Conservation (phyloP, 2,888 invertebrate species). For the Celastrina argiolus region DNA sequence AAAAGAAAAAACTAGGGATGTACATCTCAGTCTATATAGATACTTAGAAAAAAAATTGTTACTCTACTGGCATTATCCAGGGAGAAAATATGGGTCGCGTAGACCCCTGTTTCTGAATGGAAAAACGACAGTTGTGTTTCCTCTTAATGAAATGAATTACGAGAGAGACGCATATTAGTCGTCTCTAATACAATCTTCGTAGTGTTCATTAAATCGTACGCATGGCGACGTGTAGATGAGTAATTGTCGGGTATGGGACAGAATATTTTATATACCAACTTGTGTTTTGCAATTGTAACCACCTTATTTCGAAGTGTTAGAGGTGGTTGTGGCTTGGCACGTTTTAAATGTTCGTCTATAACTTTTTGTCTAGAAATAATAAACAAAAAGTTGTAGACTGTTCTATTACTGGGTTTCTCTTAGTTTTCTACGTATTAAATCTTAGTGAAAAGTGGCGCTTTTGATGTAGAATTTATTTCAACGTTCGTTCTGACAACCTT, state of each 20-base stretch:
- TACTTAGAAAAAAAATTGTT: too few species aligned
- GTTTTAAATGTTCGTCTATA: neutral
- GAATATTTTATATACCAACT: conserved; percentile 23
- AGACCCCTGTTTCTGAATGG: too few species aligned
- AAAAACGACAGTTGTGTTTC: too few species aligned
- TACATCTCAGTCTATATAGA: too few species aligned
- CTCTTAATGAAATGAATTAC: conserved; percentile 1
- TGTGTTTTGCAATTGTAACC: neutral
- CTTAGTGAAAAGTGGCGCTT: neutral
- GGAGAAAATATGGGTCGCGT: too few species aligned
- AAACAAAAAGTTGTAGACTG: conserved; percentile 5
- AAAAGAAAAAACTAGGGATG: too few species aligned
- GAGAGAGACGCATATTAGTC: conserved; percentile 32
- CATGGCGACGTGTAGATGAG: conserved; percentile 41
- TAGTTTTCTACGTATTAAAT: neutral
- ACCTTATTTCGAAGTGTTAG: neutral
- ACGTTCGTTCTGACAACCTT: neutral
- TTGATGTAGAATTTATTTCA: neutral
- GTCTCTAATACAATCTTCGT: conserved; percentile 41
- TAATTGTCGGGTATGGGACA: conserved; percentile 44
- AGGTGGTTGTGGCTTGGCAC: neutral
- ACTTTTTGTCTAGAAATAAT: neutral
- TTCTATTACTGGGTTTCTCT: conserved; percentile 16
- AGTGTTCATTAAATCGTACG: conserved; percentile 43
- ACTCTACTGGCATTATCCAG: too few species aligned